These are phyloP conservation scores for Novumbra hubbsi DNA, from an alignment of 2,797 vertebrate species.

Conservation along the genomic window DNA sequence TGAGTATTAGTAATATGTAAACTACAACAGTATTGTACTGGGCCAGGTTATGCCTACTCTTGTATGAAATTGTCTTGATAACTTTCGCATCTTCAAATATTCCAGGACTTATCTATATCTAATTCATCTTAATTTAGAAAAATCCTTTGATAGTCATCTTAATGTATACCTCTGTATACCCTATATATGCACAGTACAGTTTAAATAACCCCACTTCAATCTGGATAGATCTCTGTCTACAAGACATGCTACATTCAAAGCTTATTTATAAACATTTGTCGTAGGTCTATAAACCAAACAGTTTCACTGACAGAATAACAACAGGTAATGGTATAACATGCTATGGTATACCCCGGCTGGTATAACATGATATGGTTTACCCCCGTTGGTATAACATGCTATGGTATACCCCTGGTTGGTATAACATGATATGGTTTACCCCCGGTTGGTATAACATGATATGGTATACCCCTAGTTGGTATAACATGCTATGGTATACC, in stretches of 20 bases:
- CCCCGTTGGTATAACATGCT: not conserved
- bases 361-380: too few species aligned
- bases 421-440: not conserved
- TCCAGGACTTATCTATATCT: not conserved
- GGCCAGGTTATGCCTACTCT: not conserved
- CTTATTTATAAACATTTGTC: not conserved
- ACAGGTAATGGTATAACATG: not conserved
- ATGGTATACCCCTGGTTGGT: not conserved
- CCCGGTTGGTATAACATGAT: not conserved
- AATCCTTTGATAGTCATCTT: not conserved
- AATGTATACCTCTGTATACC: not conserved
- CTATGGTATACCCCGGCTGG: not conserved
- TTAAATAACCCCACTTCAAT: not conserved
- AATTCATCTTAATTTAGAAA: not conserved
- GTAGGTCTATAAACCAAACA: not conserved
- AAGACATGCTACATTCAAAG: not conserved
- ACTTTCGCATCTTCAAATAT: slow-evolving; percentile 2
- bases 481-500: not conserved
- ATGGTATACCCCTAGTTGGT: not conserved
- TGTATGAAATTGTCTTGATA: not conserved
- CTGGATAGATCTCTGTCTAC: not conserved
- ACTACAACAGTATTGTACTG: not conserved
- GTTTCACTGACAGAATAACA: not conserved
- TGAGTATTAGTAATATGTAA: not conserved
- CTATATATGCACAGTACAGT: not conserved